phyloP scores from a whole-genome alignment of 1,140 invertebrate species.

The Probaryconus sp. region DNA sequence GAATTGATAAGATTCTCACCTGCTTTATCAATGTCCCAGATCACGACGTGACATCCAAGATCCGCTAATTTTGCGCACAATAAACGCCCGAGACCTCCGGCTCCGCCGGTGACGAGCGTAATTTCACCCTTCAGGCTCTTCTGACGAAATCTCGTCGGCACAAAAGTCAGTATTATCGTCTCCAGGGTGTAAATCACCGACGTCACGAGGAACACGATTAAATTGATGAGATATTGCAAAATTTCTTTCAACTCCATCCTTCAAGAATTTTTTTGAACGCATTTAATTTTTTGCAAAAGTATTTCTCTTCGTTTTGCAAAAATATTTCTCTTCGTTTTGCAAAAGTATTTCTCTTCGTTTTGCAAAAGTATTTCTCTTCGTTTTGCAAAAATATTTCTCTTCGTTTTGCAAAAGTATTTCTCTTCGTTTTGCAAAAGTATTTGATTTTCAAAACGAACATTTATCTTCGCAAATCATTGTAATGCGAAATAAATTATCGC shows the following conservation, averaged over 20 bases:
- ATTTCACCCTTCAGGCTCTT: conserved; percentile 85
- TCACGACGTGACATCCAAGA: conserved; percentile 87
- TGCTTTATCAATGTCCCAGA: conserved; percentile 94
- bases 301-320: too few relatives aligned
- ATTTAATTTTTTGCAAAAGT: too few relatives aligned
- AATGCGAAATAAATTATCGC: too few relatives aligned
- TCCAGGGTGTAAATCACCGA: conserved; percentile 69
- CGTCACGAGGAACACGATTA: conserved; percentile 65
- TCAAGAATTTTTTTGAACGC: conserved; percentile 9
- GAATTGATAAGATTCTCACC: conserved; percentile 78
- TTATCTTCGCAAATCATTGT: too few relatives aligned
- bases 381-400: too few relatives aligned
- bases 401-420: too few relatives aligned
- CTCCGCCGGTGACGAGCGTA: conserved; percentile 92
- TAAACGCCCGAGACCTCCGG: conserved; percentile 92
- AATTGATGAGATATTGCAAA: conserved; percentile 60
- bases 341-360: too few relatives aligned
- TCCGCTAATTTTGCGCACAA: conserved; percentile 87
- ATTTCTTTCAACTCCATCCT: conserved; percentile 61
- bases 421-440: too few relatives aligned
- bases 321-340: too few relatives aligned
- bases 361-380: too few relatives aligned
- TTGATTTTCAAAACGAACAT: too few relatives aligned
- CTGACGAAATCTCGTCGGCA: conserved; percentile 76
- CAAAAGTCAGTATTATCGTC: conserved; percentile 72